Base-by-base conservation (phyloP, 1,140 invertebrate genomes). In the Manduca sexta region DNA sequence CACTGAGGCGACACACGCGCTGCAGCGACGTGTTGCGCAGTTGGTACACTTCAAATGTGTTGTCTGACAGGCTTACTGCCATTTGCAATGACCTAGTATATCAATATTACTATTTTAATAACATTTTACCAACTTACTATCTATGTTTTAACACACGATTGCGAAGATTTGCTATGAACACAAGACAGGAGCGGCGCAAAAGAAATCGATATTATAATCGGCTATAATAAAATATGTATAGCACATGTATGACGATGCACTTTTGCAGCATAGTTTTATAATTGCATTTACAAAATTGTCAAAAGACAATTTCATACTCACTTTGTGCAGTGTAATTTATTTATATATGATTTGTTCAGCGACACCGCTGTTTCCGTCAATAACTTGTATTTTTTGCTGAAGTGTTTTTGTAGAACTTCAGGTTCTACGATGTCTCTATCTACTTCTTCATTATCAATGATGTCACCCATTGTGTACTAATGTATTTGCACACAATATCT, bases 41-140 rank as follows among this genome's bases (percentile, higher is more conserved):
- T 37, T 74, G 63, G 52, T 76, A 83, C 14, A 83, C 66, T 45
- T 84, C 78, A 60, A 83, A 78, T 12, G 54, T 67, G 38, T 80
- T 75, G 42, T 81, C 69, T 45, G 56, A 42, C 51, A 78, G 45
- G 31, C 65, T 70, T 13, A 80, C 63, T 45, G 74, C 74, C 56
- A 83, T 26, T 51, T 81, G 71, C 44, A 75, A 51, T 35, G 69
- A 73, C 13, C 81, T 84, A 60, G 8, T 67, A 69, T 29, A 38
- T 13, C 17, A 7, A 29, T n/a, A n/a, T n/a, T n/a, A n/a, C 16
- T 17, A 1, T 16, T n/a, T 3, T 35, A 42, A 6, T 39, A 17
- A 37, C 1, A 31, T 3, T n/a, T n/a, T n/a, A n/a, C n/a, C n/a
- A n/a, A n/a, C n/a, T n/a, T n/a, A n/a, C n/a, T n/a, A n/a, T n/a